phyloP scores from a whole-genome alignment of 2,888 invertebrate genomes.

The Colletes collaris region DNA sequence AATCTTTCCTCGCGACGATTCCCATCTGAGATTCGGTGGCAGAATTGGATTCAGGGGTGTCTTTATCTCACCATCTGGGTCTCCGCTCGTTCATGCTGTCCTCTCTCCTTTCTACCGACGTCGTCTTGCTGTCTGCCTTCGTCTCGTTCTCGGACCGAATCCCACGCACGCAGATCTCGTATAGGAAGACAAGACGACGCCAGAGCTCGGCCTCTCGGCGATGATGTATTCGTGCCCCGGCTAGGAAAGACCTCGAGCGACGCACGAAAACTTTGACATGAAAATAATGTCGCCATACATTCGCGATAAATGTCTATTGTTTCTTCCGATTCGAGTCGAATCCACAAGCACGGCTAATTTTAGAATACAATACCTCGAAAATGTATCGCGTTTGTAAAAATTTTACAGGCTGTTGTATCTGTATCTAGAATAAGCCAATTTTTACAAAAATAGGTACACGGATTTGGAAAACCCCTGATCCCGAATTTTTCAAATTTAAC shows the following conservation, averaged over 20 bases:
- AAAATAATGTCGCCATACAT: constrained; percentile 11
- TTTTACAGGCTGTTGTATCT: too few relatives aligned
- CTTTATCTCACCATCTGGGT: constrained; percentile 63
- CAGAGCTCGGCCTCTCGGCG: constrained; percentile 51
- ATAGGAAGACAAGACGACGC: constrained; percentile 69
- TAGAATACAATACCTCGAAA: too few relatives aligned
- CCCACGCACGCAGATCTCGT: constrained; percentile 56
- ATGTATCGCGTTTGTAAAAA: too few relatives aligned
- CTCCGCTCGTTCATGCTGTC: constrained; percentile 23
- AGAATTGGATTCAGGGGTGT: constrained; percentile 67
- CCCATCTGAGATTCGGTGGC: constrained; percentile 67
- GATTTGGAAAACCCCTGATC: too few relatives aligned
- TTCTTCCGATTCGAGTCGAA: too few relatives aligned
- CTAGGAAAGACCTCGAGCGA: constrained; percentile 48
- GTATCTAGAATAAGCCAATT: too few relatives aligned
- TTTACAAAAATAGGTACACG: too few relatives aligned
- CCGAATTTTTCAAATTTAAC: too few relatives aligned
- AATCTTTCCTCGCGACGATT: constrained; percentile 50
- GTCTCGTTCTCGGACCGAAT: constrained; percentile 42
- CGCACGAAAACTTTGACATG: constrained; percentile 28
- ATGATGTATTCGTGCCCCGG: constrained; percentile 54
- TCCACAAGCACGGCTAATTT: too few relatives aligned
- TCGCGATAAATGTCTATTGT: too few relatives aligned
- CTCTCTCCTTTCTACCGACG: constrained; percentile 11
- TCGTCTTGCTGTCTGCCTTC: constrained; percentile 28